phyloP scores from a whole-genome alignment of 2,113 vertebrate genomes.

The Polypterus senegalus region DNA sequence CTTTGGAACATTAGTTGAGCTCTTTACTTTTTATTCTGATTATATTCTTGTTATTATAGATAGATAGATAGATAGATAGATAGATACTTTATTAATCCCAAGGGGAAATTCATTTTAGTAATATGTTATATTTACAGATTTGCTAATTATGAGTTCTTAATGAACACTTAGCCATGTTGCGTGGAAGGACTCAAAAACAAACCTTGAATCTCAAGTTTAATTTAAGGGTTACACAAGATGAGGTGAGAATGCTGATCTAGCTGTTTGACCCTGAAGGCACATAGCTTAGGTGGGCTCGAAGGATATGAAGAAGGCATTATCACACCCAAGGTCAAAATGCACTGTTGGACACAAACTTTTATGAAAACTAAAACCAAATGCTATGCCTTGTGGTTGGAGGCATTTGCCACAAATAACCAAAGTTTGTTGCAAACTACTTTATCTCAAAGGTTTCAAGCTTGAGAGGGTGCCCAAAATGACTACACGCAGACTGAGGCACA shows the following conservation, averaged over 20 bases:
- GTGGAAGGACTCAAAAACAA: too few species aligned
- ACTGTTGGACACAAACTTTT: conserved; percentile 1
- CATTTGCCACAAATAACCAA: conserved; percentile 16
- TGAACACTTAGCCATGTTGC: too few species aligned
- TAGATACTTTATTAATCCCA: too few species aligned
- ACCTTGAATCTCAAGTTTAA: too few species aligned
- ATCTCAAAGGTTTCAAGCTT: background rate
- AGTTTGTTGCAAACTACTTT: conserved; percentile 11
- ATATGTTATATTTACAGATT: too few species aligned
- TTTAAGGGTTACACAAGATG: background rate
- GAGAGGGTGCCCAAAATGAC: conserved; percentile 3
- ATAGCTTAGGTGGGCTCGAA: background rate
- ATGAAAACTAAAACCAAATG: conserved; percentile 15
- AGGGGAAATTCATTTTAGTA: too few species aligned
- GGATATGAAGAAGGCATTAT: background rate
- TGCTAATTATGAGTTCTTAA: too few species aligned
- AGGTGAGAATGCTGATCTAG: background rate
- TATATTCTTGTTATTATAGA: too few species aligned
- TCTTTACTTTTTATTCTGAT: too few species aligned
- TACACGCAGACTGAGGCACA: conserved; percentile 9
- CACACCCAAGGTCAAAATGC: background rate
- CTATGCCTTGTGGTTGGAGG: conserved; percentile 15
- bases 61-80: too few species aligned
- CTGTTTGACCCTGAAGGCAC: conserved; percentile 5
- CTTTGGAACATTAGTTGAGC: too few species aligned